phyloP scores from a whole-genome alignment of 30 jellyfish, hydroid and myxozoan genomes.

The Mastigias papua region DNA sequence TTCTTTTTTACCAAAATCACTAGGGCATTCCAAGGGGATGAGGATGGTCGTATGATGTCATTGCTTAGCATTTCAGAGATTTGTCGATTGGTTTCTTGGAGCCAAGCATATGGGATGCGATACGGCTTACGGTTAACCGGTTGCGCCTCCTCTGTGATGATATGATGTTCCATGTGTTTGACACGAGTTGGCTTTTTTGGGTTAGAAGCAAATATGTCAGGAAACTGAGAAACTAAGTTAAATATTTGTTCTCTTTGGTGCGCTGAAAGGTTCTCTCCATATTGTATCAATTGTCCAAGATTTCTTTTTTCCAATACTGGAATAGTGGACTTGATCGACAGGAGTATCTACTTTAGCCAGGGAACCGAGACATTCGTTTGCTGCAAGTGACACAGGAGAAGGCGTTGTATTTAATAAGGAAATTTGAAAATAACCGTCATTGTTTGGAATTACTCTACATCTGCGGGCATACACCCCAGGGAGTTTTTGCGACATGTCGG shows the following conservation, averaged over 20 bases:
- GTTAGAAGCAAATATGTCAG: constrained; percentile 31
- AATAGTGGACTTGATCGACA: background rate
- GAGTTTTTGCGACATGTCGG: constrained; percentile 9
- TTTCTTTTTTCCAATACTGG: background rate
- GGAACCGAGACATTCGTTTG: constrained; percentile 12
- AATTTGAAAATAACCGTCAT: background rate
- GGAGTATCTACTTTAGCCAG: background rate
- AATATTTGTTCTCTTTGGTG: background rate
- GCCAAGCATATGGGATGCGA: constrained; percentile 55
- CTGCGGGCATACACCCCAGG: constrained; percentile 29
- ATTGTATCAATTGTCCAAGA: background rate
- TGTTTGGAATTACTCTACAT: constrained; percentile 58
- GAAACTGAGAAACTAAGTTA: background rate
- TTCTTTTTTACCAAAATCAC: constrained; percentile 32
- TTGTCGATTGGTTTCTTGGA: background rate
- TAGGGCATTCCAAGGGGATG: constrained; percentile 63
- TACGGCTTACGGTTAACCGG: constrained; percentile 34
- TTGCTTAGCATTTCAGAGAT: constrained; percentile 19
- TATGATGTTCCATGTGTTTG: constrained; percentile 33
- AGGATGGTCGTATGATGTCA: constrained; percentile 53
- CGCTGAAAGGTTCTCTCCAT: constrained; percentile 13
- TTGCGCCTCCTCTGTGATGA: constrained; percentile 13
- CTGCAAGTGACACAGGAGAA: background rate
- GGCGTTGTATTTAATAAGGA: background rate
- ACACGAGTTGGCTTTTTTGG: constrained; percentile 55